Evolutionary conservation across 2,797 vertebrate species (phyloP).

Genomic region (Typhlichthys eigenmanni): DNA sequence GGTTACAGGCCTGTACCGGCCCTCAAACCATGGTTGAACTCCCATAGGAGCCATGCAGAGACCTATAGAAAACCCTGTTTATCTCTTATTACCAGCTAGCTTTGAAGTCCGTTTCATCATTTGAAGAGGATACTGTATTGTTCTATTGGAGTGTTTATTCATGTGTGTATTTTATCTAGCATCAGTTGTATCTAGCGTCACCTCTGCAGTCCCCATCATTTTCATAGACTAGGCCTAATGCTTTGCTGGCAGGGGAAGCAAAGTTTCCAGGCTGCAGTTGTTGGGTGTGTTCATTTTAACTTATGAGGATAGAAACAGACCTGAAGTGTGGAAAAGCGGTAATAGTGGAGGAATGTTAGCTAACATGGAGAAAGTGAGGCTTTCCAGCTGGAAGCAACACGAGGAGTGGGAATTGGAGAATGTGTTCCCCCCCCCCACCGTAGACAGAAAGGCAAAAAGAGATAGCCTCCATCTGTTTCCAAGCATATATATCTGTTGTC

Average conservation of each 20-base stretch:
- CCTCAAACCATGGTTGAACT: constrained; percentile 38
- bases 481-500: constrained; percentile 18
- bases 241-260: constrained; percentile 36
- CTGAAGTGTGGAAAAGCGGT: constrained; percentile 52
- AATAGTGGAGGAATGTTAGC: constrained; percentile 65
- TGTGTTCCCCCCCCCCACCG: constrained; percentile 16
- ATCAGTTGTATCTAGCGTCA: neutral
- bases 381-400: constrained; percentile 54
- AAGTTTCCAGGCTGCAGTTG: constrained; percentile 49
- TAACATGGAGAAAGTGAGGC: constrained; percentile 51
- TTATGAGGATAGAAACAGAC: constrained; percentile 45
- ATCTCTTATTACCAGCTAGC: constrained; percentile 30
- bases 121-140: constrained; percentile 31
- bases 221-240: constrained; percentile 11
- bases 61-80: constrained; percentile 42
- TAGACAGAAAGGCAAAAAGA: constrained; percentile 23
- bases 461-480: constrained; percentile 36
- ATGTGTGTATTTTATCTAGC: neutral
- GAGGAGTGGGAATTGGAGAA: constrained; percentile 25
- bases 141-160: constrained; percentile 4
- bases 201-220: constrained; percentile 31
- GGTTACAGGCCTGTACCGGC: constrained; percentile 65
- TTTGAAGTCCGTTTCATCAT: constrained; percentile 45
- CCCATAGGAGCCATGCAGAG: constrained; percentile 38
- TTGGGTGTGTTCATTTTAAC: constrained; percentile 58